These are phyloP conservation scores for Andrena flavipes DNA, from an alignment of 2,888 invertebrate genomes.

Conservation along the genomic window DNA sequence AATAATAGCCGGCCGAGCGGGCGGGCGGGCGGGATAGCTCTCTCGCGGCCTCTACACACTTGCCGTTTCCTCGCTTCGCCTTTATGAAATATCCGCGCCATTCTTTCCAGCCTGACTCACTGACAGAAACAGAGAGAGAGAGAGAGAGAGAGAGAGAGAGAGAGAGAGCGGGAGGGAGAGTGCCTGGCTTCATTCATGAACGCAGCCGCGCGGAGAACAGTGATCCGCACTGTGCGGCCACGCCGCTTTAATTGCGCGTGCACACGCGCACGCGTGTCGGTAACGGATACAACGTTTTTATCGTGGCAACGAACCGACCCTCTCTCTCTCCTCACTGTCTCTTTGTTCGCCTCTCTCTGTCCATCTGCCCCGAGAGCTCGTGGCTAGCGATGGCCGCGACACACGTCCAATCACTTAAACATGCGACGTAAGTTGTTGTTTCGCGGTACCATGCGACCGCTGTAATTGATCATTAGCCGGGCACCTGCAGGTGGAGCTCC, in stretches of 20 bases:
- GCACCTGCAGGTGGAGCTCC: too few relatives aligned
- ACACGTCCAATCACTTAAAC: too few relatives aligned
- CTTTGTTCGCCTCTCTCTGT: too few relatives aligned
- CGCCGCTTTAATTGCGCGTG: slow-evolving; percentile 73
- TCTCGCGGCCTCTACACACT: slow-evolving; percentile 50
- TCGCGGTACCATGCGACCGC: too few relatives aligned
- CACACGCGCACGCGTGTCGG: slow-evolving; percentile 60
- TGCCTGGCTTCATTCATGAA: slow-evolving; percentile 76
- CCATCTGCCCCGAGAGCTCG: not conserved
- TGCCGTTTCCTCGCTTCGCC: slow-evolving; percentile 69
- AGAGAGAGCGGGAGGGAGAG: slow-evolving; percentile 4
- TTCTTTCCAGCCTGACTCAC: slow-evolving; percentile 75
- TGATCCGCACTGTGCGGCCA: slow-evolving; percentile 71
- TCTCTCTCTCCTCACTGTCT: slow-evolving; percentile 1
- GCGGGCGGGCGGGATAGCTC: slow-evolving; percentile 21
- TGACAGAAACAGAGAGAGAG: slow-evolving; percentile 7
- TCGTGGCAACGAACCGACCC: slow-evolving; percentile 46
- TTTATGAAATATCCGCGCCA: slow-evolving; percentile 76
- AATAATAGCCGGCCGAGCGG: slow-evolving; percentile 73
- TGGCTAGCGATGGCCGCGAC: slow-evolving; percentile 16
- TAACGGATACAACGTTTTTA: slow-evolving; percentile 60
- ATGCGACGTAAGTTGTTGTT: too few relatives aligned
- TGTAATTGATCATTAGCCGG: too few relatives aligned
- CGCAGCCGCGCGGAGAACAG: slow-evolving; percentile 71
- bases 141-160: too few relatives aligned